Evolutionary conservation across 1,140 invertebrate genomes (phyloP), one percentile per base, ranked within the genome.

Genomic region (Charaxes varanes): DNA sequence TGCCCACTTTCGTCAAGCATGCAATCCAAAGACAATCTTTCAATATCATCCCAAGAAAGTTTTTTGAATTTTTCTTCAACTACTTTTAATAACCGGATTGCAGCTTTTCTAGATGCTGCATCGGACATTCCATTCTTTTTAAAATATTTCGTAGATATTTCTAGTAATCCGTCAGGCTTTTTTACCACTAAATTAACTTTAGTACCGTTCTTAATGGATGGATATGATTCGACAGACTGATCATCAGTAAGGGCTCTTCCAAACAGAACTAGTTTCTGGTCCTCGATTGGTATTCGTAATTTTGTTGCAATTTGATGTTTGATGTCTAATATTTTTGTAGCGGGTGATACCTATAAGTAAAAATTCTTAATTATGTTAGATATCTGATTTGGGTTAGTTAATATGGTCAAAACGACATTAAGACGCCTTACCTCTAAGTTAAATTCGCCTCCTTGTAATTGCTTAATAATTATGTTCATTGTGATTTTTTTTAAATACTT

Each of bases 21-120:
- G 19, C 63, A 70, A 33, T 68, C 63, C 4, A 53, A 21, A 12
- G 56, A 53, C 21, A 77, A 40, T 26, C 41, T 50, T 18, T 83
- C 73, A 41, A 83, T 58, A 43, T 83, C 79, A 54, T 83, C 77
- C 74, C 65, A 80, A 17, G 80, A 84, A 31, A 82, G 47, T 45
- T 68, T 67, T 16, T 65, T 50, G 35, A 82, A 67, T 34, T 82
- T 78, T n/a, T 73, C 62, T 41, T 77, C 52, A 19, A 77, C 44
- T 34, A 69, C 30, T 44, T 45, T 59, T 10, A 76, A 4, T 10
- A 78, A 38, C 10, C 47, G 41, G 16, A 60, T 59, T 10, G 70
- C 62, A 30, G 66, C 40, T 44, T 40, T 53, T 16, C 43, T 49
- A 1, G 80, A 66, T 32, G 79, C 66, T 17, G 38, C 24, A 10